These are phyloP conservation scores for Oreochromis aureus DNA, from an alignment of 2,113 vertebrate genomes.

Conservation along the genomic window DNA sequence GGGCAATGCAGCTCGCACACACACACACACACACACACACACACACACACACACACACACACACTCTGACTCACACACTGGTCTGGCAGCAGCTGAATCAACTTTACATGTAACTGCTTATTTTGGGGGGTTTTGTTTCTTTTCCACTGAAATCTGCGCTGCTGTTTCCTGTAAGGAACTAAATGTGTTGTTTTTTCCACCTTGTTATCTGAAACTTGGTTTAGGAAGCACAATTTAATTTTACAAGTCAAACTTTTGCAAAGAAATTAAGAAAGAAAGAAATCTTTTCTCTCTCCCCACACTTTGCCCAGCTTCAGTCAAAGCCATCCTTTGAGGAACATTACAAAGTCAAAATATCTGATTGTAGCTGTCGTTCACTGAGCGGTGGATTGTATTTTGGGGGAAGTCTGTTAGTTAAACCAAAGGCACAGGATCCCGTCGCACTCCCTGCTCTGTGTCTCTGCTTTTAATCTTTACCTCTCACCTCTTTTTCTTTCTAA, in stretches of 20 bases:
- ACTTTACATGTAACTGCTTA: not conserved
- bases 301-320: not conserved
- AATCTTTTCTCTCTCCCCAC: not conserved
- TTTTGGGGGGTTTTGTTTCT: not conserved
- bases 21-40: not conserved
- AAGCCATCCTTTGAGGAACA: not conserved
- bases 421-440: not conserved
- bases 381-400: not conserved
- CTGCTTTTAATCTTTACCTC: not conserved
- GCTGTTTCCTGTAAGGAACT: not conserved
- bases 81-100: slow-evolving; percentile 23
- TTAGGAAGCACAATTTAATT: not conserved
- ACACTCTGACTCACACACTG: not conserved
- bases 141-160: not conserved
- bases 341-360: not conserved
- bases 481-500: not conserved
- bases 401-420: not conserved
- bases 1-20: not conserved
- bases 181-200: not conserved
- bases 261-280: not conserved
- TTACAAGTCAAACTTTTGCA: not conserved
- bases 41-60: not conserved
- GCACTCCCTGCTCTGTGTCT: not conserved
- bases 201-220: not conserved
- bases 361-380: not conserved